Evolutionary conservation across 1,140 invertebrate species (phyloP).

Genomic region (Agrilus planipennis): DNA sequence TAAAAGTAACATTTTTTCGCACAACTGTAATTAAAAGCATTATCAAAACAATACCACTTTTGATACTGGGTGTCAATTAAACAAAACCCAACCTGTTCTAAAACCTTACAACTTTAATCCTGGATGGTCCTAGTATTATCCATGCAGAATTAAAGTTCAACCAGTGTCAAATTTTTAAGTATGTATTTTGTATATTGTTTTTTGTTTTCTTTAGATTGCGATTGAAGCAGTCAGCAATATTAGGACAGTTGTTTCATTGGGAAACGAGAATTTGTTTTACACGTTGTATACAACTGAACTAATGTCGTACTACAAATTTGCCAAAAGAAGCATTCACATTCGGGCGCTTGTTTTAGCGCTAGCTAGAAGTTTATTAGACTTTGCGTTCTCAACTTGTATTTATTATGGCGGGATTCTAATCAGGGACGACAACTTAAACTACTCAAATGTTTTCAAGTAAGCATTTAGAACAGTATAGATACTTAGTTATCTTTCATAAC

Average conservation of each 20-base stretch:
- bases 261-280: conserved; percentile 54
- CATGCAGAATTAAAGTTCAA: too few relatives aligned
- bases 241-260: conserved; percentile 64
- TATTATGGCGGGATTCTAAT: conserved; percentile 77
- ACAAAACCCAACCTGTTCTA: too few relatives aligned
- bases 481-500: background rate
- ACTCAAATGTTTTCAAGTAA: conserved; percentile 73
- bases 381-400: conserved; percentile 68
- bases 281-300: conserved; percentile 45
- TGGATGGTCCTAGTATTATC: too few relatives aligned
- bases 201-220: too few relatives aligned
- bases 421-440: conserved; percentile 48
- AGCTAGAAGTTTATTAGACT: conserved; percentile 65
- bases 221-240: conserved; percentile 71
- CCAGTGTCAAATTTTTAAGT: too few relatives aligned
- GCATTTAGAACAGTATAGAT: conserved; percentile 15
- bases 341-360: conserved; percentile 65
- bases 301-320: conserved; percentile 35
- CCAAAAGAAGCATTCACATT: conserved; percentile 49
- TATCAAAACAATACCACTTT: too few relatives aligned
- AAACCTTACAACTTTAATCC: too few relatives aligned
- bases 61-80: too few relatives aligned
- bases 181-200: too few relatives aligned
- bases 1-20: too few relatives aligned
- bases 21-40: too few relatives aligned